Conservation (phyloP, 1,140 invertebrate species). For the Orchesella cincta region DNA sequence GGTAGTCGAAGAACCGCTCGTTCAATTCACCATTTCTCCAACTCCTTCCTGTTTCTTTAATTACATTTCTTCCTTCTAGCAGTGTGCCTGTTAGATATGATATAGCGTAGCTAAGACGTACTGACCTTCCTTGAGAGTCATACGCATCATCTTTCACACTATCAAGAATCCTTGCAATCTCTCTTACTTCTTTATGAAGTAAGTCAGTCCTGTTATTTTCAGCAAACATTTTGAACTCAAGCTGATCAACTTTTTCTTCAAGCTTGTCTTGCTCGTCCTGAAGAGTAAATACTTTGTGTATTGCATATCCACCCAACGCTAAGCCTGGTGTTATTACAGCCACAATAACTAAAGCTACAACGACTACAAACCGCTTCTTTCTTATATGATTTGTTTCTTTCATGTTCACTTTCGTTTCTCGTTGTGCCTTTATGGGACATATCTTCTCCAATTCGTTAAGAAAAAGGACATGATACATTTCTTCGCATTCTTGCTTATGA, state of each 20-base stretch:
- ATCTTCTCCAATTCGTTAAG: conserved; percentile 36
- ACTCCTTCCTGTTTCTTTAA: background rate
- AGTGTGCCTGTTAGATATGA: background rate
- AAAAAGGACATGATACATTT: conserved; percentile 32
- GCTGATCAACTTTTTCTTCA: background rate
- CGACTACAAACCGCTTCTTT: background rate
- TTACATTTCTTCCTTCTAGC: conserved; percentile 23
- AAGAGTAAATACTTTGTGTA: conserved; percentile 16
- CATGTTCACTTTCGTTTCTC: background rate
- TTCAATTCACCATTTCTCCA: conserved; percentile 27
- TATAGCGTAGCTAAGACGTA: conserved; percentile 9
- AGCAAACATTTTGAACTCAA: background rate
- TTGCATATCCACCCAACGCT: background rate
- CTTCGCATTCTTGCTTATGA: conserved; percentile 15
- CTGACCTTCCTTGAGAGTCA: background rate
- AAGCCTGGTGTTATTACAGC: conserved; percentile 7
- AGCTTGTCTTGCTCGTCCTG: background rate
- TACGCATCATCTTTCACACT: background rate
- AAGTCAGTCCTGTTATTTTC: background rate
- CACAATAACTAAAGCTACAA: background rate
- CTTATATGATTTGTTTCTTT: too few species aligned
- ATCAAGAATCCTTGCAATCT: background rate
- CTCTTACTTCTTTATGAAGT: conserved; percentile 29
- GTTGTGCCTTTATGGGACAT: conserved; percentile 26
- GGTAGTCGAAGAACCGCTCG: conserved; percentile 31